A percentile compares a stretch with the other conserved stretches of the same genome.
Conservation (phyloP, 1,140 invertebrate genomes). For the Hydropsyche tenuis region DNA sequence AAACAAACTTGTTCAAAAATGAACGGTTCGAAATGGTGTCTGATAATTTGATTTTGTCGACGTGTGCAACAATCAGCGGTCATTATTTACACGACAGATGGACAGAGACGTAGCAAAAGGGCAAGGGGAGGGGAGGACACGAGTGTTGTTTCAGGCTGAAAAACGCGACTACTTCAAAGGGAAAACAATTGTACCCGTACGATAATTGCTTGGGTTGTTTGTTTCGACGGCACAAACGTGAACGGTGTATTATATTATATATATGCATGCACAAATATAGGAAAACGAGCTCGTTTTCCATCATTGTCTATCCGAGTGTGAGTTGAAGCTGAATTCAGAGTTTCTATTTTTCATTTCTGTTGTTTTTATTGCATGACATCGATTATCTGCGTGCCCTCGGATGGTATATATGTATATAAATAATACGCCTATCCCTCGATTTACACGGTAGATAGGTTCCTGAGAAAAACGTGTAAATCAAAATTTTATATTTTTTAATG, state of each 20-base stretch:
- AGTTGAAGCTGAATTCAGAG: no score
- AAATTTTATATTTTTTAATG: no score
- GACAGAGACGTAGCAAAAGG: no score
- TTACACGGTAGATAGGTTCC: no score
- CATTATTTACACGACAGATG: constrained; percentile 24
- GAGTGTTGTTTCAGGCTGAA: constrained; percentile 7
- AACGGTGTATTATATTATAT: background rate
- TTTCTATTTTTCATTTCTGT: background rate
- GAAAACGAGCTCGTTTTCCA: background rate
- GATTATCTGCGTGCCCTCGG: no score
- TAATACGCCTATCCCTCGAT: no score
- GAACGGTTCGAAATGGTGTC: no score
- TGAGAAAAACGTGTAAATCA: no score
- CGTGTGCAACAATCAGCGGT: constrained; percentile 24
- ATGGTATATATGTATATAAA: no score
- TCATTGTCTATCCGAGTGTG: no score
- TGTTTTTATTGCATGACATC: no score
- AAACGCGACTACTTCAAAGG: background rate
- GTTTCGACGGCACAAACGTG: background rate
- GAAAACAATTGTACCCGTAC: constrained; percentile 4
- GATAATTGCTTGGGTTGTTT: constrained; percentile 19
- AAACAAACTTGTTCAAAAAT: no score
- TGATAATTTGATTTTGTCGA: constrained; percentile 26
- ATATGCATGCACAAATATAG: background rate
- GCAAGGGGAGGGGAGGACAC: background rate